Conservation (phyloP, 2,888 invertebrate species). For the Phania funesta region DNA sequence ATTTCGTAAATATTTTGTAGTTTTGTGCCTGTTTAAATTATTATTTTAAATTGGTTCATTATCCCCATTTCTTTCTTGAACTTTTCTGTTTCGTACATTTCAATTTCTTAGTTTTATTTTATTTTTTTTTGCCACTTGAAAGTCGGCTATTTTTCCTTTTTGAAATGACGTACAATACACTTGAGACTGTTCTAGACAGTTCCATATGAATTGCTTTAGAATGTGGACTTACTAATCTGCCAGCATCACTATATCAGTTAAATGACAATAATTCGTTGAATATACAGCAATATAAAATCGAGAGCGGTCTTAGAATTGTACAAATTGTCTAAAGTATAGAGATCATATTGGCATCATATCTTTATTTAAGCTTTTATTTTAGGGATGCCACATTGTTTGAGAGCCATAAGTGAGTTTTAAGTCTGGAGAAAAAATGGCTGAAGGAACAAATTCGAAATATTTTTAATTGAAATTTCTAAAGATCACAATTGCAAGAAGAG, state of each 20-base stretch:
- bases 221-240: conserved; percentile 11
- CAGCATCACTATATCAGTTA: neutral
- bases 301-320: neutral
- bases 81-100: conserved; percentile 19
- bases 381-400: too few species aligned
- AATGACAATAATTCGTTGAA: neutral
- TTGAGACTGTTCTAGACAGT: conserved; percentile 57
- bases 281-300: neutral
- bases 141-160: neutral
- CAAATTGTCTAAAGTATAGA: too few species aligned
- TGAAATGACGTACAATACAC: conserved; percentile 48
- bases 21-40: conserved; percentile 34
- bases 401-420: too few species aligned
- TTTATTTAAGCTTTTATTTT: too few species aligned
- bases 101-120: neutral
- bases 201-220: conserved; percentile 36
- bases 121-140: conserved; percentile 28
- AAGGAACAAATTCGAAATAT: too few species aligned
- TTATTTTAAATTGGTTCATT: conserved; percentile 65
- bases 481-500: too few species aligned
- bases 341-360: too few species aligned
- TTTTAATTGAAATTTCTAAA: too few species aligned
- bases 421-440: too few species aligned
- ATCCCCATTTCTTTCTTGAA: conserved; percentile 36
- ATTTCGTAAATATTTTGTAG: conserved; percentile 8